Conservation (phyloP, 2,113 vertebrate genomes). For the Chamaetylas fuelleborni region DNA sequence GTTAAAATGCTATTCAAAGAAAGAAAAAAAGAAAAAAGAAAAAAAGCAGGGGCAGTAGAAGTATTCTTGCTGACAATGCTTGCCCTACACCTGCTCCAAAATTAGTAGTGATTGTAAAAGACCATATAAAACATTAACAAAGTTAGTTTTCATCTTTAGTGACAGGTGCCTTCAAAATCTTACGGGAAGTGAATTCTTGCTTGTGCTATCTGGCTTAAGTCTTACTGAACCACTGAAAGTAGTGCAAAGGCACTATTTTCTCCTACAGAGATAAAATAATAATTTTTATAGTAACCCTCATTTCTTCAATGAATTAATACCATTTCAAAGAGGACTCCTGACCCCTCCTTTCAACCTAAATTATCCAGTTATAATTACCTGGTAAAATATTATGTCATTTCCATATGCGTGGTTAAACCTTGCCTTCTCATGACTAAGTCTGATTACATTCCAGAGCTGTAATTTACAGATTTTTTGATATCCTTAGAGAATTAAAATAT, state of each 20-base stretch:
- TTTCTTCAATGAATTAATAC: slow-evolving; percentile 45
- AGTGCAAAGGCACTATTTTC: not conserved
- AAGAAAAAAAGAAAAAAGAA: not conserved
- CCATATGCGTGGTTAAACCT: not conserved
- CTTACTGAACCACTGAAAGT: not conserved
- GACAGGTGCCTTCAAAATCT: not conserved
- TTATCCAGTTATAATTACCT: slow-evolving; percentile 12
- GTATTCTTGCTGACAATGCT: not conserved
- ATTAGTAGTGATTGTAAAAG: not conserved
- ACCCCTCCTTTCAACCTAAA: slow-evolving; percentile 24
- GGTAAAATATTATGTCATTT: slow-evolving; percentile 39
- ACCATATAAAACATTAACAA: slow-evolving; percentile 7
- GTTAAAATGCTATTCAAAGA: not conserved
- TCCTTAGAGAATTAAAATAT: slow-evolving; percentile 19
- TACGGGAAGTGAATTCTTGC: not conserved
- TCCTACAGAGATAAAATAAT: not conserved
- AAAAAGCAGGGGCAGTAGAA: not conserved
- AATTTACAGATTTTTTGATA: slow-evolving; percentile 17
- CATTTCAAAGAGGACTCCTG: slow-evolving; percentile 8
- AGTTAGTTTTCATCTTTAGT: not conserved
- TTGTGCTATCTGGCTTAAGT: not conserved
- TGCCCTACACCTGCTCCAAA: slow-evolving; percentile 14
- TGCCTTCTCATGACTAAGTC: not conserved
- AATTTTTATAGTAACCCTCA: not conserved
- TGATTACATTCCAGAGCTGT: not conserved